These are phyloP conservation scores for Glyphotaelius pellucidus DNA, from an alignment of 2,888 invertebrate species.

Conservation along the genomic window DNA sequence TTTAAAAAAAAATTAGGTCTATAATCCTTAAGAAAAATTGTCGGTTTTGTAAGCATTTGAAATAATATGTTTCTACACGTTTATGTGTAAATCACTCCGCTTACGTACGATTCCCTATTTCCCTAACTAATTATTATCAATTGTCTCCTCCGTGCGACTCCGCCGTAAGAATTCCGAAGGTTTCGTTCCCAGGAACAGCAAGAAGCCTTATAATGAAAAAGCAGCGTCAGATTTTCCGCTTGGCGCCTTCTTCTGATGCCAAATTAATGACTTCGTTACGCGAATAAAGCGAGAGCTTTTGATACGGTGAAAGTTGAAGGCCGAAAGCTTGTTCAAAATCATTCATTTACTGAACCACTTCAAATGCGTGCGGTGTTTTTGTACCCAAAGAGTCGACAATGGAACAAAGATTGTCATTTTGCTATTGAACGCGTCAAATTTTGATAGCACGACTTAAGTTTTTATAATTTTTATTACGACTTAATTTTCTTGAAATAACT, in stretches of 20 bases:
- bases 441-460: not conserved
- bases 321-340: constrained; percentile 19
- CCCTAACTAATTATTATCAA: constrained; percentile 21
- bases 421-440: not conserved
- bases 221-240: constrained; percentile 56
- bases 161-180: constrained; percentile 9
- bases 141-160: not conserved
- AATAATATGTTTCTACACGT: not conserved
- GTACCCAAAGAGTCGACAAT: not conserved
- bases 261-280: constrained; percentile 62
- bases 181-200: not conserved
- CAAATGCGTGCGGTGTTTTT: constrained; percentile 6
- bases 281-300: constrained; percentile 49
- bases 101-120: not conserved
- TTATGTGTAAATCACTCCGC: not conserved
- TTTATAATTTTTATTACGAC: not conserved
- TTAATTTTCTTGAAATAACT: not conserved
- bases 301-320: constrained; percentile 18
- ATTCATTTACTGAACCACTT: constrained; percentile 27
- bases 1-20: not conserved
- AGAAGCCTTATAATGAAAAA: constrained; percentile 22
- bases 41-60: not conserved
- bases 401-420: not conserved
- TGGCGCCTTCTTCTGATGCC: constrained; percentile 50
- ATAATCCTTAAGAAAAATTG: not conserved